Conservation (phyloP, 2,888 invertebrate genomes). For the Periphyllus acericola region DNA sequence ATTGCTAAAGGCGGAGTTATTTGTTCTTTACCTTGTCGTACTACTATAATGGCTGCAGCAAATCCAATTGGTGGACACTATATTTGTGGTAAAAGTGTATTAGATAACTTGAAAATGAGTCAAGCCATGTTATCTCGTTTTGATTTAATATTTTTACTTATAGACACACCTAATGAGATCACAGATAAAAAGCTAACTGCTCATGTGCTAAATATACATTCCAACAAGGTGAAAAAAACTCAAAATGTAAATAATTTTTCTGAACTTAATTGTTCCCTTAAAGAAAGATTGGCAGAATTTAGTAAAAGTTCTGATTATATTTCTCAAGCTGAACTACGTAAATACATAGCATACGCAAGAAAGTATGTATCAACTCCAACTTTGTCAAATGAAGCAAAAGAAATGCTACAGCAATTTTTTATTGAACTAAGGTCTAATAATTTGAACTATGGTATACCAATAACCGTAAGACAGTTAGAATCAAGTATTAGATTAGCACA, state of each 20-base stretch:
- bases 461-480: constrained; percentile 89
- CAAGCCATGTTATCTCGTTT: constrained; percentile 89
- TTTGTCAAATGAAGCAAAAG: constrained; percentile 78
- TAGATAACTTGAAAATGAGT: constrained; percentile 88
- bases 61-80: constrained; percentile 92
- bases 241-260: background rate
- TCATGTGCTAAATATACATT: constrained; percentile 49
- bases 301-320: constrained; percentile 23
- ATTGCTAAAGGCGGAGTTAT: constrained; percentile 91
- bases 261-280: constrained; percentile 6
- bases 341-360: constrained; percentile 91
- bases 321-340: constrained; percentile 72
- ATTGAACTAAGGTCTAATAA: constrained; percentile 78
- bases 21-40: constrained; percentile 82
- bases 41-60: constrained; percentile 90
- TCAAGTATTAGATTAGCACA: constrained; percentile 86
- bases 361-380: constrained; percentile 83
- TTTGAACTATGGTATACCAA: constrained; percentile 78
- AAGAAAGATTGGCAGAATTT: constrained; percentile 50
- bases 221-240: background rate
- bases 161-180: constrained; percentile 87
- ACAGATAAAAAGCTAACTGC: constrained; percentile 60
- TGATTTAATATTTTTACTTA: constrained; percentile 89
- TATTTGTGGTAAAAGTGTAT: constrained; percentile 84
- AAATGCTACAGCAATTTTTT: constrained; percentile 81